A percentile compares a stretch with the other conserved stretches of the same genome.
Conservation (phyloP, 2,113 vertebrate genomes). For the Takifugu bimaculatus region DNA sequence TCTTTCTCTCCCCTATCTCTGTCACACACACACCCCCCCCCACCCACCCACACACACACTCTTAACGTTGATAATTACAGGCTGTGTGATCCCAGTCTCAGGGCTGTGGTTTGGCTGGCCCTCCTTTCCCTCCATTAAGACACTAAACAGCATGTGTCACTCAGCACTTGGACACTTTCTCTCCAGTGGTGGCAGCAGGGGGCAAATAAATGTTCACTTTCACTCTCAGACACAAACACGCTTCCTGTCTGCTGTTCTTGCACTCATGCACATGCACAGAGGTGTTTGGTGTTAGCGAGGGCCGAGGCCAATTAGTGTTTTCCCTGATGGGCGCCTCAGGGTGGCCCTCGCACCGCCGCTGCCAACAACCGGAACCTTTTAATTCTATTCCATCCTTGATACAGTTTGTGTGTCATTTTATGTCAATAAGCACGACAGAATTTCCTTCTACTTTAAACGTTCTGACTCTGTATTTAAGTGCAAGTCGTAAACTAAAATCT, state of each 20-base stretch:
- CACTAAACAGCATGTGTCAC: conserved; percentile 69
- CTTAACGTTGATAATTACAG: conserved; percentile 68
- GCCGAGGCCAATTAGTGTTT: conserved; percentile 45
- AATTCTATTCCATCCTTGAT: conserved; percentile 17
- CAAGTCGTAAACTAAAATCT: too few relatives aligned
- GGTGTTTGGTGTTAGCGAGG: conserved; percentile 38
- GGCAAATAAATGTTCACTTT: conserved; percentile 50
- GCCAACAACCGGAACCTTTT: conserved; percentile 39
- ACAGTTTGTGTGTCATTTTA: not conserved
- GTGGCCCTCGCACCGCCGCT: conserved; percentile 29
- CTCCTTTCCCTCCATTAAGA: conserved; percentile 66
- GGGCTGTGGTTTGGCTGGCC: conserved; percentile 71
- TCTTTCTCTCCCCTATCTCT: conserved; percentile 5
- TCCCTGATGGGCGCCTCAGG: conserved; percentile 34
- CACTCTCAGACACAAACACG: conserved; percentile 1
- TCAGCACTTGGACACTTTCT: conserved; percentile 57
- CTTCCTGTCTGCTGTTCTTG: conserved; percentile 3
- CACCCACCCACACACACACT: conserved; percentile 35
- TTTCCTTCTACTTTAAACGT: conserved; percentile 8
- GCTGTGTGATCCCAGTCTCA: conserved; percentile 59
- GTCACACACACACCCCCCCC: conserved; percentile 4
- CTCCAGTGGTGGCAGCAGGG: conserved; percentile 61
- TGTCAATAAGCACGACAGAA: conserved; percentile 10
- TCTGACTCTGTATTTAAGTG: too few relatives aligned
- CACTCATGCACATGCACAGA: not conserved